Percentiles rank a stretch among this genome's conserved stretches.
Evolutionary conservation across 2,113 vertebrate genomes (phyloP).

Genomic region (Promerops cafer): DNA sequence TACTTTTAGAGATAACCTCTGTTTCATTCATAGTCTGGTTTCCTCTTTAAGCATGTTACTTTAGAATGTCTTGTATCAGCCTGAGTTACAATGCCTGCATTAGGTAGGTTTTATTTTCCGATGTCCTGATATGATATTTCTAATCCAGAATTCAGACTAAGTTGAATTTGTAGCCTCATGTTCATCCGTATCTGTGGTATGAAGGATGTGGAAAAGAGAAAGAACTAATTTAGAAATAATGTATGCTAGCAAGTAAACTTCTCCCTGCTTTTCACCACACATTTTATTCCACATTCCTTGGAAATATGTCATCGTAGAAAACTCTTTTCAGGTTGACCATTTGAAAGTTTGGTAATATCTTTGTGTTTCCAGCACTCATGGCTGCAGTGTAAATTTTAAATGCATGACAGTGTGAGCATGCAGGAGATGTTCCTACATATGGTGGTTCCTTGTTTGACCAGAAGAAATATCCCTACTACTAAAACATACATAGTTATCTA

Average conservation of each 20-base stretch:
- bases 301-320: background rate
- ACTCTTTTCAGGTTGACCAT: background rate
- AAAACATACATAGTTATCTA: background rate
- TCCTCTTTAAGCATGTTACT: background rate
- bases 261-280: background rate
- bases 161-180: background rate
- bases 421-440: background rate
- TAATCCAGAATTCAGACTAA: background rate
- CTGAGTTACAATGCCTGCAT: background rate
- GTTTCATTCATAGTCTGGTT: background rate
- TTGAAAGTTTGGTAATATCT: background rate
- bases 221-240: background rate
- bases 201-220: background rate
- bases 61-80: background rate
- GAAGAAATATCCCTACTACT: background rate
- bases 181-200: background rate
- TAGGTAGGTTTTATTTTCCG: background rate
- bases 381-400: background rate
- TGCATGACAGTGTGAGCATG: background rate
- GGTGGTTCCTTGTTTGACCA: background rate
- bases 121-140: background rate
- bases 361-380: background rate
- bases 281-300: background rate
- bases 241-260: background rate
- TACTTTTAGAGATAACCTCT: background rate